Evolutionary conservation across 2,888 invertebrate genomes (phyloP).

Genomic region (Hirtodrosophila histrioides): DNA sequence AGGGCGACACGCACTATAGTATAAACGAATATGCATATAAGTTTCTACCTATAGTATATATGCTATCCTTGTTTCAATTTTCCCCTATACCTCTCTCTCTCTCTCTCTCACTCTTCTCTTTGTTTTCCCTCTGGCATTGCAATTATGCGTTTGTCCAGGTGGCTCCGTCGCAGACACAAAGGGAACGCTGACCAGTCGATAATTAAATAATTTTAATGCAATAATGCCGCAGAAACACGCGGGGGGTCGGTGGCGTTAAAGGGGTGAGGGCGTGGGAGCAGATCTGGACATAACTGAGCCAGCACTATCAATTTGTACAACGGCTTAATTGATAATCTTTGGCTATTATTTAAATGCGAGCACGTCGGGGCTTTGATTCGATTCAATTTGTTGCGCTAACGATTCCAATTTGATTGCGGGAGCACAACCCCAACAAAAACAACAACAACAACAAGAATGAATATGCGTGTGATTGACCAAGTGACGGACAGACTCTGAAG

Average conservation of each 20-base stretch:
- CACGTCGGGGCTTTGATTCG: constrained; percentile 63
- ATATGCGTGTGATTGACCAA: constrained; percentile 44
- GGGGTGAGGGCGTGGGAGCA: background rate
- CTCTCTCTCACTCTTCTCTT: background rate
- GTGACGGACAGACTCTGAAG: constrained; percentile 28
- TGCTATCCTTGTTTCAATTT: background rate
- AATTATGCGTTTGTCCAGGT: constrained; percentile 59
- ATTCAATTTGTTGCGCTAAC: constrained; percentile 75
- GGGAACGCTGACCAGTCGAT: constrained; percentile 58
- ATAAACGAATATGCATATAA: constrained; percentile 36
- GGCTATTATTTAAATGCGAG: constrained; percentile 76
- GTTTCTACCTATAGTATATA: constrained; percentile 1
- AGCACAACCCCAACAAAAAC: constrained; percentile 34
- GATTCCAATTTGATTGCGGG: constrained; percentile 65
- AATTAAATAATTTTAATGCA: constrained; percentile 78
- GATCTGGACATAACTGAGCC: constrained; percentile 39
- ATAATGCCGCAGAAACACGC: constrained; percentile 49
- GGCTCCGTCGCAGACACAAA: constrained; percentile 39
- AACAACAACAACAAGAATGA: constrained; percentile 16
- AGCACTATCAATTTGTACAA: constrained; percentile 74
- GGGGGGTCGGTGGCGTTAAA: background rate
- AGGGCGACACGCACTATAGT: constrained; percentile 4
- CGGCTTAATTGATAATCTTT: constrained; percentile 79
- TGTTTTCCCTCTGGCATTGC: constrained; percentile 46
- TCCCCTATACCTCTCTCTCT: background rate